Base-by-base conservation (phyloP, 2,113 vertebrate genomes). In the Engraulis encrasicolus region DNA sequence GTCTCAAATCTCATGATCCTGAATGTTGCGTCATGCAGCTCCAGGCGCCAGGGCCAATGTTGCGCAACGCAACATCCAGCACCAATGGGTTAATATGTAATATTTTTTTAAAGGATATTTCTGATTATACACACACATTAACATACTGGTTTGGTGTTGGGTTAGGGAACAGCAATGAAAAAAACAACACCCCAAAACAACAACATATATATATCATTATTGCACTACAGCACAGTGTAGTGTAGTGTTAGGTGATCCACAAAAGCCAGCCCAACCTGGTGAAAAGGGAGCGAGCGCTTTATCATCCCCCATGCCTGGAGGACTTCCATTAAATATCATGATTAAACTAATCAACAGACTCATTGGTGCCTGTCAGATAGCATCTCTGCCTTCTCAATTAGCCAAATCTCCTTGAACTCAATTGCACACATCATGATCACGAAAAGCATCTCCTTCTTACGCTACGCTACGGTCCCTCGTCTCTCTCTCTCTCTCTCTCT, bases 361-460 rank as follows among this genome's bases (percentile, higher is more conserved):
- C 93, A 93, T 93, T 91, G 92, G 92, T 92, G 93, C 93, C 91
- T 94, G 92, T 94, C 93, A 94, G 91, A 93, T 93, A 93, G 92
- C 93, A 92, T 92, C 92, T 91, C 92, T 93, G 93, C 94, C 93
- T 93, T 94, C 93, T 94, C 93, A 94, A 94, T 95, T 94, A 94
- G 91, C 90, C 90, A 88, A 87, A 91, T 93, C 90, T 93, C 93
- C 93, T 94, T 94, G 91, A 94, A 93, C 93, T 93, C 92, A 92
- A 93, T 92, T 92, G 92, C 91, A 91, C 91, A 89, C 89, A 92
- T 92, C 91, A 89, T 90, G 83, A 36, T 85, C 88, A 88, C 85
- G 85, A 80, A 23, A n/a, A 83, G 27, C 66, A 74, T 74, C 66
- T 74, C 66, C 66, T 74, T n/a, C n/a, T n/a, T n/a, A n/a, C n/a